A percentile compares a stretch with the other conserved stretches of the same genome.
These are phyloP conservation scores for Arctocebus calabarensis DNA, from an alignment of 2,797 vertebrate genomes.

Conservation along the genomic window DNA sequence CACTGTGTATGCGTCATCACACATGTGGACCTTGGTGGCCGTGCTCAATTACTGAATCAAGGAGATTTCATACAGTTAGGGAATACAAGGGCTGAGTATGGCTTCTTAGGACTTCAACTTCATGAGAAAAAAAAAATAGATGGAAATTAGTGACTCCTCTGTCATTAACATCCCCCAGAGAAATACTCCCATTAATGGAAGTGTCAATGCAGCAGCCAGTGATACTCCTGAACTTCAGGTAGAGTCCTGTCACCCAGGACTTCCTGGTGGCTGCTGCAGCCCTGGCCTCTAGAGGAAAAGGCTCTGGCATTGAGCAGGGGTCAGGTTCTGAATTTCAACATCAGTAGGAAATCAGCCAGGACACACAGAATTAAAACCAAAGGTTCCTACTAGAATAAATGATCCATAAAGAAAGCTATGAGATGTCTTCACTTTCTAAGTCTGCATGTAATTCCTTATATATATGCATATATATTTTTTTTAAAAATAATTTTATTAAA, in stretches of 20 bases:
- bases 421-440: background rate
- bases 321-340: background rate
- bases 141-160: background rate
- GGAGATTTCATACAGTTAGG: no score
- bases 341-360: background rate
- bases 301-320: background rate
- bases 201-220: background rate
- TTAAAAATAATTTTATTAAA: no score
- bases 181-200: background rate
- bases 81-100: no score
- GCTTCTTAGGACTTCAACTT: background rate
- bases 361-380: background rate
- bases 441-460: background rate
- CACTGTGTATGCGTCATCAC: accelerated
- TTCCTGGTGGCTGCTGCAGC: background rate
- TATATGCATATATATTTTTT: background rate
- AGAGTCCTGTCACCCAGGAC: background rate
- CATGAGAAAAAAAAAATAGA: background rate
- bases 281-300: background rate
- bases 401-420: background rate
- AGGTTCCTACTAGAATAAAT: background rate
- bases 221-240: no score
- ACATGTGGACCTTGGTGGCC: background rate
- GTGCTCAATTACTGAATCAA: background rate
- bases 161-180: background rate